Evolutionary conservation across 2,113 vertebrate genomes (phyloP).

Genomic region (Oreochromis niloticus): DNA sequence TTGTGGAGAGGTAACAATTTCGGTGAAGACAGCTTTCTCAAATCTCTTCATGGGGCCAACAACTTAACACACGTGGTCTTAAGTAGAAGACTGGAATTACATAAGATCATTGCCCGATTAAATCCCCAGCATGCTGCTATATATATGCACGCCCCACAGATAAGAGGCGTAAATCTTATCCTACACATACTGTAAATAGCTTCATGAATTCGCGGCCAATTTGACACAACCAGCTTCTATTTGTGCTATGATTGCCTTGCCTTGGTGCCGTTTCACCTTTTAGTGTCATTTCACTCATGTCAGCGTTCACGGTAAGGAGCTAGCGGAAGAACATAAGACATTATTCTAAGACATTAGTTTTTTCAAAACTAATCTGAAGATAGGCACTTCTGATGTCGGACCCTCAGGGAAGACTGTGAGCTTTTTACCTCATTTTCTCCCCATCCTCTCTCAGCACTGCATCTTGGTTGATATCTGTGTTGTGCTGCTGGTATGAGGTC

Average conservation of each 20-base stretch:
- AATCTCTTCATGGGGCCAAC: neutral
- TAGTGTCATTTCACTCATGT: neutral
- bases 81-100: neutral
- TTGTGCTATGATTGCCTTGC: neutral
- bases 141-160: neutral
- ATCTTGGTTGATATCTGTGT: neutral
- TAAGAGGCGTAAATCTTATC: constrained; percentile 15
- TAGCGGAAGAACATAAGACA: neutral
- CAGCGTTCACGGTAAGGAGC: neutral
- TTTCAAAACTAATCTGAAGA: neutral
- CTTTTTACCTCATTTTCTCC: neutral
- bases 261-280: neutral
- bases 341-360: neutral
- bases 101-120: neutral
- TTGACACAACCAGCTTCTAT: neutral
- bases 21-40: neutral
- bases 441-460: neutral
- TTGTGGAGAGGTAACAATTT: neutral
- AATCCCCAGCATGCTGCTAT: constrained; percentile 23
- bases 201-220: neutral
- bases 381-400: neutral
- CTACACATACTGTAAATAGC: neutral
- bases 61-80: neutral
- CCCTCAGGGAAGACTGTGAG: neutral
- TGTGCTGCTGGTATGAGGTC: neutral